phyloP scores from a whole-genome alignment of 2,888 invertebrate genomes.

The Abrostola triplasia region DNA sequence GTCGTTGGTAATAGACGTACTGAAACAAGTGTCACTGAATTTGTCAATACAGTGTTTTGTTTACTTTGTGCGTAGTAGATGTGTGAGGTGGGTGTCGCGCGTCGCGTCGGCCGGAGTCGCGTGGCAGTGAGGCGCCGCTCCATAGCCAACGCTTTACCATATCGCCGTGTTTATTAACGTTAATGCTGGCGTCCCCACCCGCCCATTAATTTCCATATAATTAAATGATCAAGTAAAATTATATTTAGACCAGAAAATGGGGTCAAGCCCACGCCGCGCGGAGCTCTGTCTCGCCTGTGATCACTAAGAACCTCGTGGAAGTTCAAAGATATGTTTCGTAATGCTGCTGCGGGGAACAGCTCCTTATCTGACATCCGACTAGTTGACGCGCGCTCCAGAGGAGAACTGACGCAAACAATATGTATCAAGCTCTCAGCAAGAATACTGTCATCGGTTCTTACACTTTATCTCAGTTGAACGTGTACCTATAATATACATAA shows the following conservation, averaged over 20 bases:
- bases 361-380: slow-evolving; percentile 37
- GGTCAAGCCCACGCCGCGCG: slow-evolving; percentile 77
- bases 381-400: slow-evolving; percentile 42
- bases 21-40: slow-evolving; percentile 9
- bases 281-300: slow-evolving; percentile 66
- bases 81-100: background rate
- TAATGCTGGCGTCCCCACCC: slow-evolving; percentile 80
- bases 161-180: slow-evolving; percentile 75
- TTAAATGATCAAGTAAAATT: slow-evolving; percentile 88
- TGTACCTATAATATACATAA: slow-evolving; percentile 11
- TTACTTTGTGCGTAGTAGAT: slow-evolving; percentile 12
- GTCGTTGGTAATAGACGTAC: slow-evolving; percentile 25
- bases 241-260: slow-evolving; percentile 86
- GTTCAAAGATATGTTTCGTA: slow-evolving; percentile 57
- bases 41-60: slow-evolving; percentile 9
- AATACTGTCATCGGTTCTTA: slow-evolving; percentile 18
- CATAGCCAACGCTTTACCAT: slow-evolving; percentile 15
- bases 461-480: slow-evolving; percentile 14
- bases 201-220: slow-evolving; percentile 87
- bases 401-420: slow-evolving; percentile 43
- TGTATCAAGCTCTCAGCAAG: slow-evolving; percentile 33
- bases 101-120: slow-evolving; percentile 4
- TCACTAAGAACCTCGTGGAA: slow-evolving; percentile 66
- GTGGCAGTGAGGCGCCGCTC: slow-evolving; percentile 6
- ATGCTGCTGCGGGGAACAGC: slow-evolving; percentile 23